A percentile compares a stretch with the other conserved stretches of the same genome.
Evolutionary conservation across 1,140 invertebrate species (phyloP).

Genomic region (Aleiodes sp.): DNA sequence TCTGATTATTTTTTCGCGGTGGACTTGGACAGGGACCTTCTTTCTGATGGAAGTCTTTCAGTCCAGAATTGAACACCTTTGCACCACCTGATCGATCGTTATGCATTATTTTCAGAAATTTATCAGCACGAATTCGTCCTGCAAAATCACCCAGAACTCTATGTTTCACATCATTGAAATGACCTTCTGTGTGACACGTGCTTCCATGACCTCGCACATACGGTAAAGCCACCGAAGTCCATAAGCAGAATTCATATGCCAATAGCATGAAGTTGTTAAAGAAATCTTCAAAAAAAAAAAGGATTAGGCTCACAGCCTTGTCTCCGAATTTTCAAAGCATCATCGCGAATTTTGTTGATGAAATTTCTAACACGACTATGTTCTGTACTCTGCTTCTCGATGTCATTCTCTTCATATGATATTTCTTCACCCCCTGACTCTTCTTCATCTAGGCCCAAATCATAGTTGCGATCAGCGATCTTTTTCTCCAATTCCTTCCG

Average conservation of each 20-base stretch:
- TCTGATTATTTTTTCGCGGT: neutral
- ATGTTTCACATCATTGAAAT: slow-evolving; percentile 2
- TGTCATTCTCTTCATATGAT: neutral
- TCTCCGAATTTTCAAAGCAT: neutral
- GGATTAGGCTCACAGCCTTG: neutral
- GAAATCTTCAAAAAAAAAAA: slow-evolving; percentile 10
- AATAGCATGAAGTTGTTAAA: neutral
- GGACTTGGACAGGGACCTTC: slow-evolving; percentile 1
- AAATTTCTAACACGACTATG: neutral
- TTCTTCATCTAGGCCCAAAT: neutral
- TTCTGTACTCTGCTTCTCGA: neutral
- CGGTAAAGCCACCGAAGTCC: neutral
- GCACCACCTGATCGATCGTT: neutral
- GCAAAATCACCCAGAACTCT: neutral
- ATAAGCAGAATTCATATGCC: neutral
- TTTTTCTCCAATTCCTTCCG: neutral
- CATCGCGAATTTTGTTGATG: neutral
- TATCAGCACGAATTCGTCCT: neutral
- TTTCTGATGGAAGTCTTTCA: neutral
- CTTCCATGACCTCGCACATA: neutral
- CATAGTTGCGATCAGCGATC: neutral
- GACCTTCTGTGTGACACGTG: neutral
- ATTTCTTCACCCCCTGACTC: neutral
- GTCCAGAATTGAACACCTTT: neutral
- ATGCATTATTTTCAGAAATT: neutral